A percentile compares a stretch with the other conserved stretches of the same genome.
phyloP scores from a whole-genome alignment of 2,113 vertebrate species.

The Ochotona princeps region DNA sequence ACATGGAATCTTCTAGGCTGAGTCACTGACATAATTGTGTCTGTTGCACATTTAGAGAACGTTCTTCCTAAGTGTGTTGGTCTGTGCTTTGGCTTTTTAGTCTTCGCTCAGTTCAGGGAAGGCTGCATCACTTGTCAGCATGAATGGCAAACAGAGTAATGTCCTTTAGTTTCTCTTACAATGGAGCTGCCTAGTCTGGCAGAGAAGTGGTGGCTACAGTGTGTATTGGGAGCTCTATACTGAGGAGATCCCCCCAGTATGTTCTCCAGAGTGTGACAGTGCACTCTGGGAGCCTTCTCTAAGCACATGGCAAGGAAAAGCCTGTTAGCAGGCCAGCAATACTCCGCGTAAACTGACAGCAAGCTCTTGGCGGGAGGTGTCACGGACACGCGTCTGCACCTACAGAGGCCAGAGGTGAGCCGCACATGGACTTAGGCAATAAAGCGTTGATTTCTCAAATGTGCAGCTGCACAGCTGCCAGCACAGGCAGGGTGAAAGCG shows the following conservation, averaged over 20 bases:
- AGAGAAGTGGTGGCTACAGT: not conserved
- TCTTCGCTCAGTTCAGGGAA: not conserved
- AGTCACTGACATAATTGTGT: rapidly evolving
- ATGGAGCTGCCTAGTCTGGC: not conserved
- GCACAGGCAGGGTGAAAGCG: not conserved
- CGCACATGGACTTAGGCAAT: constrained; percentile 12
- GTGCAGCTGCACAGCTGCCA: not conserved
- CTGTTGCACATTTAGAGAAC: not conserved
- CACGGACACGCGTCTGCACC: not conserved
- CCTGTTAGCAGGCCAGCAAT: rapidly evolving
- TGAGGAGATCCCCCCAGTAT: rapidly evolving
- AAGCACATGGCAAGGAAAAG: not conserved
- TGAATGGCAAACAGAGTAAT: constrained; percentile 46
- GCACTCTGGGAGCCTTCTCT: not conserved
- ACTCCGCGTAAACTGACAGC: rapidly evolving
- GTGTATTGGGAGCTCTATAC: not conserved
- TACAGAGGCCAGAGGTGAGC: constrained; percentile 42
- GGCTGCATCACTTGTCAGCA: constrained; percentile 40
- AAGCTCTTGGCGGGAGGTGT: not conserved
- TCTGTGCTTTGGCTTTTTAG: not conserved
- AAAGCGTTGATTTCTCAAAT: constrained; percentile 35
- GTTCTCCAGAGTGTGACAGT: not conserved
- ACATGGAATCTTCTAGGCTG: not conserved
- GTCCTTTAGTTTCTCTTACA: not conserved
- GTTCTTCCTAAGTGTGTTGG: not conserved